Conservation (phyloP, 2,888 invertebrate species). For the Pyrrhosoma nymphula region DNA sequence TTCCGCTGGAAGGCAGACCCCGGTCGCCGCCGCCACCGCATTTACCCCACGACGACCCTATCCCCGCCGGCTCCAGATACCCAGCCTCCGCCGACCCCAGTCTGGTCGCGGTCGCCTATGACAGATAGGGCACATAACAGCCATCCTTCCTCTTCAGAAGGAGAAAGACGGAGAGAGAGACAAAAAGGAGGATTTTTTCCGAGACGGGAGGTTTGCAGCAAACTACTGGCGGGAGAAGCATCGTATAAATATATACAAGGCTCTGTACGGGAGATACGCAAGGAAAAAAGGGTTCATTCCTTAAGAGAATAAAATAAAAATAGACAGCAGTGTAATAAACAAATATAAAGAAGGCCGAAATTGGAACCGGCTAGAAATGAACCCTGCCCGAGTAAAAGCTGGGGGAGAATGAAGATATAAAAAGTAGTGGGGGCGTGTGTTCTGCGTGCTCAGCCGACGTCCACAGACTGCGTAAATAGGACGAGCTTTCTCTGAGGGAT, state of each 20-base stretch:
- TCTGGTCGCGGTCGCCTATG: conserved; percentile 27
- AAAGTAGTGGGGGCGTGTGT: neutral
- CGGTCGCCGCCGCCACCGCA: neutral
- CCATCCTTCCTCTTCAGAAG: neutral
- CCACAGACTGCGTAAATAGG: neutral
- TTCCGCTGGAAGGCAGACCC: neutral
- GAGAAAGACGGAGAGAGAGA: neutral
- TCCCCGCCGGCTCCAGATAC: neutral
- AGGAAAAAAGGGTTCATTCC: neutral
- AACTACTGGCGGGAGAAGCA: neutral
- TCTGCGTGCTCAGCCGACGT: neutral
- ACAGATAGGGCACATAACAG: conserved; percentile 42
- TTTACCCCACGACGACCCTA: neutral
- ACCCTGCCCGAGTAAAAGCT: neutral
- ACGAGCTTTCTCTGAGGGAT: neutral
- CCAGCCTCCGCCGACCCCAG: neutral
- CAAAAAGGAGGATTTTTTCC: neutral
- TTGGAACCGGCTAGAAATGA: neutral
- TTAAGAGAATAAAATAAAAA: neutral
- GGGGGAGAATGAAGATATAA: conserved; percentile 13
- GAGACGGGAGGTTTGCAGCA: neutral
- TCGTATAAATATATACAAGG: neutral
- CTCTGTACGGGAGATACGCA: no score
- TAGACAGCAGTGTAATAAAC: neutral
- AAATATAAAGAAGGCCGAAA: neutral